Percentiles rank a stretch among this genome's conserved stretches.
Evolutionary conservation across 2,888 invertebrate genomes (phyloP).

Genomic region (Dynastes tityus): DNA sequence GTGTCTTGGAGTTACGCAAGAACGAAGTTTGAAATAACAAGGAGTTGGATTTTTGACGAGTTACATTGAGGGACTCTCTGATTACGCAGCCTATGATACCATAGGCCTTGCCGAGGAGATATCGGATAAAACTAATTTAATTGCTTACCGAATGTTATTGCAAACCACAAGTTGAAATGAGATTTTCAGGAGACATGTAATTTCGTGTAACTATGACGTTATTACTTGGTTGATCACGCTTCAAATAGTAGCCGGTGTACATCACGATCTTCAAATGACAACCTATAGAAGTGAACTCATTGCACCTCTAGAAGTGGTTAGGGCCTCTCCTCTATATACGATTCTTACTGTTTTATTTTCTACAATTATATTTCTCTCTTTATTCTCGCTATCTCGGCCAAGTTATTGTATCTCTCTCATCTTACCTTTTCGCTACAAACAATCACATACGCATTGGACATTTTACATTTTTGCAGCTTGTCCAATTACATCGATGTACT

Average conservation of each 20-base stretch:
- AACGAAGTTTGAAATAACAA: conserved; percentile 23
- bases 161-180: conserved; percentile 61
- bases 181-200: conserved; percentile 56
- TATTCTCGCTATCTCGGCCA: conserved; percentile 54
- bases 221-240: conserved; percentile 68
- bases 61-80: background rate
- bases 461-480: conserved; percentile 40
- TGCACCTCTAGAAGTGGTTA: conserved; percentile 50
- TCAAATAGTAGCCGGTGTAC: conserved; percentile 69
- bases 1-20: conserved; percentile 35
- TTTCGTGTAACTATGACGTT: conserved; percentile 67
- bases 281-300: conserved; percentile 58
- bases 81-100: conserved; percentile 12
- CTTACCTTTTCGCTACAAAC: conserved; percentile 23
- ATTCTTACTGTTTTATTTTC: conserved; percentile 62
- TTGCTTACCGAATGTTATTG: conserved; percentile 60
- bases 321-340: conserved; percentile 18
- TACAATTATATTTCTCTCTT: conserved; percentile 62
- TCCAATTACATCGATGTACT: conserved; percentile 27
- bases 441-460: conserved; percentile 38
- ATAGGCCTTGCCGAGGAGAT: conserved; percentile 22
- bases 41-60: background rate
- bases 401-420: conserved; percentile 56
- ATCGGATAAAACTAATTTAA: conserved; percentile 47
- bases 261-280: conserved; percentile 68